Conservation (phyloP, 2,113 vertebrate species). For the Accipiter cooperii region DNA sequence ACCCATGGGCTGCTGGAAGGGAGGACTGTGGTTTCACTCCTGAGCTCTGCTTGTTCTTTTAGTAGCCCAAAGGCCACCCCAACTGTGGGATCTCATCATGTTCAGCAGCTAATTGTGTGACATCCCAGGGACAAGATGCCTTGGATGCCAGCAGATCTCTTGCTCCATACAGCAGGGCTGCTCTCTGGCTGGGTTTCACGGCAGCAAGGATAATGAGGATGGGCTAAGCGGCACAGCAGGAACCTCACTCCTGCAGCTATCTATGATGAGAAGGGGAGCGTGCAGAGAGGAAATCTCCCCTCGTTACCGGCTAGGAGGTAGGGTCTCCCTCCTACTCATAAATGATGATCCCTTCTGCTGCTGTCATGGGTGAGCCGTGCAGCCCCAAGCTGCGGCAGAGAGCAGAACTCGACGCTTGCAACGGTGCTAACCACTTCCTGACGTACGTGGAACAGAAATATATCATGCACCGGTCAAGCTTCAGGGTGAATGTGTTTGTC, state of each 20-base stretch:
- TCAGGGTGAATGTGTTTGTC: neutral
- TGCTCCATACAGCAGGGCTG: neutral
- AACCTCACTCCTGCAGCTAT: neutral
- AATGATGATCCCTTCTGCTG: neutral
- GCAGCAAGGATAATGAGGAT: neutral
- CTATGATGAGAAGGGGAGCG: neutral
- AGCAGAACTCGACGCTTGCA: neutral
- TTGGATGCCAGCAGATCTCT: neutral
- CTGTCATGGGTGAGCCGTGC: neutral
- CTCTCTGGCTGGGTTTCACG: neutral
- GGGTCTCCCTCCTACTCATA: neutral
- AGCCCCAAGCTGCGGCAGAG: neutral
- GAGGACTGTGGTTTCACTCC: neutral
- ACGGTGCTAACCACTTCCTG: neutral
- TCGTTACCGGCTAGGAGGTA: fast-evolving
- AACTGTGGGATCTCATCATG: neutral
- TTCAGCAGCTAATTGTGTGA: neutral
- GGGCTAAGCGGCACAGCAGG: neutral
- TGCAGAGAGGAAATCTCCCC: neutral
- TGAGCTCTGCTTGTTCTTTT: neutral
- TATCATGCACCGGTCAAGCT: neutral
- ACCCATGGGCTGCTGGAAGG: neutral
- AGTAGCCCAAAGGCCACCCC: neutral
- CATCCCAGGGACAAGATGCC: neutral
- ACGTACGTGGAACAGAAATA: neutral